Conservation (phyloP, 2,888 invertebrate species). For the Ecdyonurus torrentis region DNA sequence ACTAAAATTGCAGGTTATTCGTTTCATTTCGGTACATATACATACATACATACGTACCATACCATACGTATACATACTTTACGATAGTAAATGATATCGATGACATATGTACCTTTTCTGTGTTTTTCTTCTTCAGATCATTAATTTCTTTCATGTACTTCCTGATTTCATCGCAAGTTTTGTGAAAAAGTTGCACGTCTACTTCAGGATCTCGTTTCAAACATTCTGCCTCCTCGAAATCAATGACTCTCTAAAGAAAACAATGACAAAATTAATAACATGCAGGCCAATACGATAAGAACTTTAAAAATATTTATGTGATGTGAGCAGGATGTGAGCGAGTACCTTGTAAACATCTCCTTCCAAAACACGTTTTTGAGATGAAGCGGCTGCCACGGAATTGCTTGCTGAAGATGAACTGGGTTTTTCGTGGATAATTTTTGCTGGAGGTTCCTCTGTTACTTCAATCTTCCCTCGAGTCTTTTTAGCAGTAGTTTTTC, state of each 20-base stretch:
- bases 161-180: slow-evolving; percentile 52
- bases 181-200: slow-evolving; percentile 48
- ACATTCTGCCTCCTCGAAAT: slow-evolving; percentile 59
- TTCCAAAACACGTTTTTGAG: slow-evolving; percentile 18
- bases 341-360: slow-evolving; percentile 41
- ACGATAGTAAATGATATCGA: too few relatives aligned
- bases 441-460: neutral
- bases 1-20: too few relatives aligned
- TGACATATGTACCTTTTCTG: slow-evolving; percentile 35
- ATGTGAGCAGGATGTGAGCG: neutral
- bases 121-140: slow-evolving; percentile 40
- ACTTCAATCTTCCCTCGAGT: neutral
- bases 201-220: slow-evolving; percentile 42
- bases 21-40: too few relatives aligned
- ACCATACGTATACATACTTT: too few relatives aligned
- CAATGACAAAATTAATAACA: slow-evolving; percentile 10
- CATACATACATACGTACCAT: too few relatives aligned
- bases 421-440: neutral
- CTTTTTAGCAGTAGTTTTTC: neutral
- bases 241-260: slow-evolving; percentile 47
- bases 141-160: slow-evolving; percentile 49
- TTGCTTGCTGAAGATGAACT: neutral
- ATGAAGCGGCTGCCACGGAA: neutral
- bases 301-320: neutral
- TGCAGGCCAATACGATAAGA: neutral